Percentiles rank a stretch among this genome's conserved stretches.
These are phyloP conservation scores for Tretioscincus oriximinensis DNA, from an alignment of 2,113 vertebrate species.

Conservation along the genomic window DNA sequence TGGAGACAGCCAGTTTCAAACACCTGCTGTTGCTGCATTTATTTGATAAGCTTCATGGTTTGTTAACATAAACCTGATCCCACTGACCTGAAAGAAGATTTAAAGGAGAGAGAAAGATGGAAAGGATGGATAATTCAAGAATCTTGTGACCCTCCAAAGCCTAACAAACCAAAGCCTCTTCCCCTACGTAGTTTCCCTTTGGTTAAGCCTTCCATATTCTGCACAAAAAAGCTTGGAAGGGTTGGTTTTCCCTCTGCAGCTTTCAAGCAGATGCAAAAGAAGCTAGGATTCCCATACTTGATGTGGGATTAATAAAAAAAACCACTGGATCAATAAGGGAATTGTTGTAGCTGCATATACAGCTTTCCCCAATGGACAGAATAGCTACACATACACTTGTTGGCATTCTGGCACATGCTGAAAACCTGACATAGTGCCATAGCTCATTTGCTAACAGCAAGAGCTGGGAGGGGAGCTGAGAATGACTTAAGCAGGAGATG, in stretches of 20 bases:
- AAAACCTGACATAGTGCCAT: conserved; percentile 56
- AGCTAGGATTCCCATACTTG: conserved; percentile 72
- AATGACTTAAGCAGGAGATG: conserved; percentile 56
- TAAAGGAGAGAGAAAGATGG: conserved; percentile 60
- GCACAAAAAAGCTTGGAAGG: conserved; percentile 62
- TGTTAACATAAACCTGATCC: conserved; percentile 67
- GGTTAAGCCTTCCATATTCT: conserved; percentile 55
- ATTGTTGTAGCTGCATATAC: conserved; percentile 61
- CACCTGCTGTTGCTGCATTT: conserved; percentile 73
- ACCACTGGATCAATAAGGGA: conserved; percentile 59
- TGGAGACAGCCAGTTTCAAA: conserved; percentile 55
- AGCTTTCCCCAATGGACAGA: conserved; percentile 56
- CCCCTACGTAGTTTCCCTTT: conserved; percentile 54
- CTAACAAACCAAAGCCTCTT: conserved; percentile 34
- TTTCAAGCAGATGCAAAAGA: conserved; percentile 72
- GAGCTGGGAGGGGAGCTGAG: conserved; percentile 32
- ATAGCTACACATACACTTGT: conserved; percentile 45
- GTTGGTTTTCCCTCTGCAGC: conserved; percentile 61
- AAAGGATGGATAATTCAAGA: conserved; percentile 50
- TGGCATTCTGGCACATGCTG: conserved; percentile 55
- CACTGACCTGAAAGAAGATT: conserved; percentile 65
- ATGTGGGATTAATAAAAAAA: conserved; percentile 68
- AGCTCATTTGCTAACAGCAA: conserved; percentile 56
- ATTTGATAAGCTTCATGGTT: conserved; percentile 72
- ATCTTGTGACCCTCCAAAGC: conserved; percentile 41